Base-by-base conservation (phyloP, 2,797 vertebrate species). In the Bradypus variegatus region DNA sequence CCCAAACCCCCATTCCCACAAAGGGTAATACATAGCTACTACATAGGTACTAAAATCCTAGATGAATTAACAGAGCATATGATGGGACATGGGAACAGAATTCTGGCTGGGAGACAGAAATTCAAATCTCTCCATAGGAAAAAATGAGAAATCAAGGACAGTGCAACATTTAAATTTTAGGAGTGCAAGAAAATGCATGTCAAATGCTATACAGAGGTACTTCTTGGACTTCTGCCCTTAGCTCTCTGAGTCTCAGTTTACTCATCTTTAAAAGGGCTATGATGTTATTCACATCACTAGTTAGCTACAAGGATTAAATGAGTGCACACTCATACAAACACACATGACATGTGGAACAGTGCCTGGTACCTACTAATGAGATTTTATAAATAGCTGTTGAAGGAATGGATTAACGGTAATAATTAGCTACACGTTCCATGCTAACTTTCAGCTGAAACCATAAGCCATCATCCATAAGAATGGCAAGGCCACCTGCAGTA, bases 371-470 rank as follows among this genome's bases (percentile, higher is more conserved):
- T 41, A 83, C 48, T 55, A 91, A 94, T 81, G 85, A 76, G 79
- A 93, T 48, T 85, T 53, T 48, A 86, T 82, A 93, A 91, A 91
- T 94, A 93, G 86, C 88, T 84, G n/a, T 9, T 83, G 65, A 55
- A 91, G 29, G 50, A 86, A 69, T 27, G 38, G 38, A 86, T 86
- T 83, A 88, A 65, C 29, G 81, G 50, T 65, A 50, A 50, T 91
- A 95, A 95, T 93, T 84, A 89, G 93, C 70, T 94, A 25, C 23
- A 70, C 27, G 82, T 93, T 62, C 65, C 45, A 90, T 41, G 79
- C 55, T 92, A 92, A 84, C 53, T 88, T 86, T 81, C 80, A 86
- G 88, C 55, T 93, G 55, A 78, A 91, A 89, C 53, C 18, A 50
- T 27, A 60, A 91, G 67, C 69, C 67, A 73, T 84, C 45, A 16